Conservation (phyloP, 2,888 invertebrate genomes). For the Temnothorax rugatulus region DNA sequence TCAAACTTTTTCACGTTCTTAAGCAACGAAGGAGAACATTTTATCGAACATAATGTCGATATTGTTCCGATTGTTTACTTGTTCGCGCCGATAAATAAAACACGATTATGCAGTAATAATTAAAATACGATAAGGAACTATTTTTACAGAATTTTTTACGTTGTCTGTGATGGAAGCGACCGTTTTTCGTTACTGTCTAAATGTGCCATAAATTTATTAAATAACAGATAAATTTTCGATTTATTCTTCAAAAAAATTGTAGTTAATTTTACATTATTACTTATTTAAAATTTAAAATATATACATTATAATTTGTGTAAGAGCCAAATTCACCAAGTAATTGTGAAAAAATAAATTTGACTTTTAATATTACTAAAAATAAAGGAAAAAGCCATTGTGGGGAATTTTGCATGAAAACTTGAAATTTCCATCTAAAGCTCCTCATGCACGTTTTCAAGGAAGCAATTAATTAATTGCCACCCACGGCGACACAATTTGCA, state of each 20-base stretch:
- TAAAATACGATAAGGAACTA: not conserved
- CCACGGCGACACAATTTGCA: not conserved
- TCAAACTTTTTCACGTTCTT: constrained; percentile 58
- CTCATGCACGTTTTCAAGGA: not conserved
- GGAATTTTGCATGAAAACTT: not conserved
- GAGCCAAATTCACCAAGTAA: not conserved
- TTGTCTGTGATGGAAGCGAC: not conserved
- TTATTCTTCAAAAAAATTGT: not conserved
- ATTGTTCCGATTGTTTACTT: not conserved
- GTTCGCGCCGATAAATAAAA: constrained; percentile 38
- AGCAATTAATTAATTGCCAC: constrained; percentile 31
- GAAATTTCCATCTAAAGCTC: not conserved
- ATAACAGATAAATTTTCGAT: not conserved
- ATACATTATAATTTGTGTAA: constrained; percentile 1
- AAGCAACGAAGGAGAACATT: constrained; percentile 10
- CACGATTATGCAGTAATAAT: not conserved
- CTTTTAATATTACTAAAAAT: not conserved
- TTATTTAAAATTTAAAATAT: constrained; percentile 14
- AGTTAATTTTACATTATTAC: not conserved
- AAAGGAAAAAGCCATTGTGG: not conserved
- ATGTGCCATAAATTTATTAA: constrained; percentile 24
- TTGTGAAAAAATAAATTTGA: not conserved
- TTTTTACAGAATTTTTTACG: not conserved
- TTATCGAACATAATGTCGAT: constrained; percentile 29
- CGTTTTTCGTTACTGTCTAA: not conserved